Evolutionary conservation across 2,888 invertebrate genomes (phyloP), one percentile per base, ranked within the genome.

Genomic region (Eucera pruinosa): DNA sequence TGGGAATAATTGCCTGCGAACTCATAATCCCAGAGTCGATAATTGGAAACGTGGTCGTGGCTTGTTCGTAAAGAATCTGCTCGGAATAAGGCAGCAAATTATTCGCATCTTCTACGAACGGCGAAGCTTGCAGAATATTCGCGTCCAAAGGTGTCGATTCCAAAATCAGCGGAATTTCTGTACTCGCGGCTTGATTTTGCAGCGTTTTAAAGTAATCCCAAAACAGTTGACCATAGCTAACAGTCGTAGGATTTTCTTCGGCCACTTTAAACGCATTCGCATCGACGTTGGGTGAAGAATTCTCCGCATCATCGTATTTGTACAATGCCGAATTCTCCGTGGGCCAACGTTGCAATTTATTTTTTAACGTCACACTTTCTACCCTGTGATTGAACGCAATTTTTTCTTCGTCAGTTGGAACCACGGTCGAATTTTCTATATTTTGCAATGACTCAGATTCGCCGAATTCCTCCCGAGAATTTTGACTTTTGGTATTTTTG

Each of bases 191-290:
- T 25, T 88, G 86, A 30, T 86, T 85, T 62, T 82, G 66, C 45
- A 41, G 68, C 55, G 80, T 60, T 67, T 83, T 86, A 39, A 85
- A 90, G 27, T 84, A 88, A 41, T 89, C 81, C 89, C 87, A 90
- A 13, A 88, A 83, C 6, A 86, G 33, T 39, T 90, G 82, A 30
- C 86, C 83, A 43, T 89, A 90, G 60, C 82, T 83, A 0, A 73
- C 41, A 0, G 86, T 84, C 4, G 79, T 78, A 55, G 83, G 74
- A 23, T 52, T 30, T 0, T 66, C 74, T 15, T 36, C 36, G 1
- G 0, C 33, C 11, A 3, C 0, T n/a, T 45, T 33, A 20, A n/a
- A n/a, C n/a, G 39, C 39, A 13, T 60, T 23, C 7, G 30, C 1
- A 6, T 58, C 43, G 0, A 11, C 23, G 0, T 27, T 3, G 0